Evolutionary conservation across 2,113 vertebrate genomes (phyloP).

Genomic region (Butastur rufipennis): DNA sequence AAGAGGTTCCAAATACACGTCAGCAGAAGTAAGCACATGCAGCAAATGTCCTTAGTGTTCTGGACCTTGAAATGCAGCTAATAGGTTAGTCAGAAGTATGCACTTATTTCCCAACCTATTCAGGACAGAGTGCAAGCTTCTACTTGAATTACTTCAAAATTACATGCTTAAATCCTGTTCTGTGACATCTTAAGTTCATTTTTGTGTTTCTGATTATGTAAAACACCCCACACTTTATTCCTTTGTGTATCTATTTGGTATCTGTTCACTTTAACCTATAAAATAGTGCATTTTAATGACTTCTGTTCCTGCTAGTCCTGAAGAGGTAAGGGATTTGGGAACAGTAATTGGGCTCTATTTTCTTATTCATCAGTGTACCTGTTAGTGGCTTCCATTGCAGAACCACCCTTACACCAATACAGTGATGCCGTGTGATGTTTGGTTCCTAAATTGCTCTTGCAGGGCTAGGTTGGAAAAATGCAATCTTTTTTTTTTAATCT

Average conservation of each 20-base stretch:
- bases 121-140: background rate
- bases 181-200: background rate
- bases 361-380: background rate
- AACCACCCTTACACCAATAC: background rate
- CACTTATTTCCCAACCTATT: background rate
- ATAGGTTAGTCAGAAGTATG: background rate
- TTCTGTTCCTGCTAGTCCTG: background rate
- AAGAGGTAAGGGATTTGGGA: background rate
- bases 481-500: background rate
- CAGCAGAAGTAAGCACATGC: background rate
- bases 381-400: background rate
- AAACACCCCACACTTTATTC: background rate
- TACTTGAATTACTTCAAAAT: background rate
- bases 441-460: background rate
- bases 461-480: background rate
- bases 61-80: background rate
- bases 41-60: background rate
- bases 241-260: background rate
- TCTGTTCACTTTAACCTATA: background rate
- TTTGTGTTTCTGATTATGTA: background rate
- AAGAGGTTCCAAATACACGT: background rate
- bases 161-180: background rate
- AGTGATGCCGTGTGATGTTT: background rate
- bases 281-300: background rate
- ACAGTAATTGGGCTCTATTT: background rate